Evolutionary conservation across 2,797 vertebrate species (phyloP).

Genomic region (Neopelma chrysocephalum): DNA sequence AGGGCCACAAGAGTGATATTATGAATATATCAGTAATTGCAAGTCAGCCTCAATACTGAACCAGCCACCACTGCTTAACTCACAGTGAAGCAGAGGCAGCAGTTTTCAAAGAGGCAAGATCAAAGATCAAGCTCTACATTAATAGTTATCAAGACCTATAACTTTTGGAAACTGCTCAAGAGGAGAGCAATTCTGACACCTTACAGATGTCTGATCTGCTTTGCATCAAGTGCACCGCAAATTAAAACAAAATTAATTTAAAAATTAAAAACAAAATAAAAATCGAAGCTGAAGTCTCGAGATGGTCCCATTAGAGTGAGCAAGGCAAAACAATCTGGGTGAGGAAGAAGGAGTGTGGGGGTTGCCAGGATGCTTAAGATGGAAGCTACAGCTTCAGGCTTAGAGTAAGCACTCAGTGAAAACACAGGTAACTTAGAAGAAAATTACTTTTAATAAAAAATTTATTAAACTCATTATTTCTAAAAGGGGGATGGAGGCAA

Average conservation of each 20-base stretch:
- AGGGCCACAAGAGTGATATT: background rate
- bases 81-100: background rate
- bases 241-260: background rate
- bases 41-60: background rate
- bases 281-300: background rate
- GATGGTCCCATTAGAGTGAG: background rate
- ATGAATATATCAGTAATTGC: background rate
- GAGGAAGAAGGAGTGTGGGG: background rate
- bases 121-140: constrained; percentile 1
- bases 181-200: background rate
- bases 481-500: background rate
- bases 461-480: background rate
- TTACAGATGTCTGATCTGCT: background rate
- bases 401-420: background rate
- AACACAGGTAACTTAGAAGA: background rate
- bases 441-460: background rate
- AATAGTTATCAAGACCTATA: background rate
- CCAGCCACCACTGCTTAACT: background rate
- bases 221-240: background rate
- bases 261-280: background rate
- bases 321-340: background rate
- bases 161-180: background rate
- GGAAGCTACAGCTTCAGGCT: background rate
- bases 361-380: background rate
- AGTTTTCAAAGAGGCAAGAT: background rate